These are phyloP conservation scores for Megaleporinus macrocephalus DNA, from an alignment of 2,113 vertebrate species.

Conservation along the genomic window DNA sequence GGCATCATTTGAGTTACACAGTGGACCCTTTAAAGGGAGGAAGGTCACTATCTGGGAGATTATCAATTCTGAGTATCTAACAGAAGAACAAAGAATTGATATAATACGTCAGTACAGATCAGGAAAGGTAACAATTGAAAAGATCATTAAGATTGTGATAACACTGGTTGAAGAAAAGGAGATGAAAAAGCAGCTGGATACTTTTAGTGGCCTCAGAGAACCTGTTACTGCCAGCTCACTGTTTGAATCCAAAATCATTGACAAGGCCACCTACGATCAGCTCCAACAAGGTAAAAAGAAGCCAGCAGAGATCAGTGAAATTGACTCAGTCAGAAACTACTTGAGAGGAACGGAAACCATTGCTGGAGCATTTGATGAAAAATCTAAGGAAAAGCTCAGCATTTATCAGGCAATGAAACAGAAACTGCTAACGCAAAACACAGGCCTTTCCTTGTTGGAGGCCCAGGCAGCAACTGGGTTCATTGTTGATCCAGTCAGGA, in stretches of 20 bases:
- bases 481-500: slow-evolving; percentile 82
- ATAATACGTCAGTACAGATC: slow-evolving; percentile 89
- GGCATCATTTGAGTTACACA: slow-evolving; percentile 80
- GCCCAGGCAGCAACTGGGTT: slow-evolving; percentile 95
- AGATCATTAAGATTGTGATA: slow-evolving; percentile 88
- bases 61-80: slow-evolving; percentile 92
- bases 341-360: slow-evolving; percentile 86
- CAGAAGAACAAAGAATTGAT: slow-evolving; percentile 86
- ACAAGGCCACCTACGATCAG: slow-evolving; percentile 82
- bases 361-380: slow-evolving; percentile 84
- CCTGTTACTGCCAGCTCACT: slow-evolving; percentile 85
- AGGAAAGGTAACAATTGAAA: slow-evolving; percentile 90
- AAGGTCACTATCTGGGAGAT: slow-evolving; percentile 92
- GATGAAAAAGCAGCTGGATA: slow-evolving; percentile 74
- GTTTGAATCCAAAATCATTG: slow-evolving; percentile 84
- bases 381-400: slow-evolving; percentile 86
- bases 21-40: slow-evolving; percentile 86
- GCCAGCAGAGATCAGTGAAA: slow-evolving; percentile 84
- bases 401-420: slow-evolving; percentile 92
- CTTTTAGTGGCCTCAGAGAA: slow-evolving; percentile 85
- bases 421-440: slow-evolving; percentile 82
- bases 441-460: slow-evolving; percentile 85
- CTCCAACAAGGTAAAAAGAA: slow-evolving; percentile 85
- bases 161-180: slow-evolving; percentile 88
- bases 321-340: slow-evolving; percentile 79